A percentile compares a stretch with the other conserved stretches of the same genome.
phyloP scores from a whole-genome alignment of 35 echinoderm and acorn worm species.

The Strongylocentrotus purpuratus region DNA sequence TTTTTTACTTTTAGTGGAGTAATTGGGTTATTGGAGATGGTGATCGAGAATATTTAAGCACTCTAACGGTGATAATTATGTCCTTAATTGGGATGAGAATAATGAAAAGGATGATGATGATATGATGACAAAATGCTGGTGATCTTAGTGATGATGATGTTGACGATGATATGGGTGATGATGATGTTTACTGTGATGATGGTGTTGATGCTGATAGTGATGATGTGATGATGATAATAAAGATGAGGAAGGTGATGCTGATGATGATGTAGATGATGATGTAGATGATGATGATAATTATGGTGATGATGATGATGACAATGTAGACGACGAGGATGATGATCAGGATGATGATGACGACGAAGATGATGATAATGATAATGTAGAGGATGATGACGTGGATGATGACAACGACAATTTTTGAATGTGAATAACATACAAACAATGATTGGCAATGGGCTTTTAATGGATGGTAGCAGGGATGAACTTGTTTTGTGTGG shows the following conservation, averaged over 20 bases:
- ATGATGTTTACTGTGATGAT: neutral
- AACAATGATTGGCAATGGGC: no score
- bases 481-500: no score
- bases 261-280: neutral
- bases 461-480: no score
- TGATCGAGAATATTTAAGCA: no score
- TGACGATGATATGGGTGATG: conserved; percentile 1
- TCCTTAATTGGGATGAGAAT: neutral
- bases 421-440: no score
- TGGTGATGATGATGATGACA: conserved; percentile 33
- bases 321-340: neutral
- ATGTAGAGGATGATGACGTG: conserved; percentile 28
- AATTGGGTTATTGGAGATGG: no score
- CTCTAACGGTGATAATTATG: neutral
- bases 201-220: neutral
- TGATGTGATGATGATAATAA: conserved; percentile 29
- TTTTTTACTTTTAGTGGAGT: no score
- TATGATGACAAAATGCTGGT: neutral
- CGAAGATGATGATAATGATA: conserved; percentile 30
- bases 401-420: conserved; percentile 11
- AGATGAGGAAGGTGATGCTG: neutral
- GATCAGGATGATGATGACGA: conserved; percentile 8
- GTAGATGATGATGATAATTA: neutral
- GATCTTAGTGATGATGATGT: conserved; percentile 15
- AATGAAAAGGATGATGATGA: neutral